Evolutionary conservation across 2,797 vertebrate genomes (phyloP).

Genomic region (Sebastes nivosus): DNA sequence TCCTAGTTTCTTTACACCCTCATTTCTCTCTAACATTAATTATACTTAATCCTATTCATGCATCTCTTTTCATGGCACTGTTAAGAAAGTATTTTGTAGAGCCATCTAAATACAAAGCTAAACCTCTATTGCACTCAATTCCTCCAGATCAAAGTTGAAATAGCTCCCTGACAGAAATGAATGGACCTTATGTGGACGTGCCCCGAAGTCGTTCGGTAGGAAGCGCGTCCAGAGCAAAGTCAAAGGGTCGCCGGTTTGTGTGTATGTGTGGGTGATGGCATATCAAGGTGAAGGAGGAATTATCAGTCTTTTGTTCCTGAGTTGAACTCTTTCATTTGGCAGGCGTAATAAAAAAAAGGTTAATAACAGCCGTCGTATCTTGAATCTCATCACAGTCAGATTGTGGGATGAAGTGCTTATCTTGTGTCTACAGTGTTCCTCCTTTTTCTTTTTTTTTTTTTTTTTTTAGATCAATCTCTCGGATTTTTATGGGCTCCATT

Average conservation of each 20-base stretch:
- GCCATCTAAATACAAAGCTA: not conserved
- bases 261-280: conserved; percentile 13
- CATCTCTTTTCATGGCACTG: not conserved
- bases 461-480: conserved; percentile 3
- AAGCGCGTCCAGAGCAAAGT: conserved; percentile 56
- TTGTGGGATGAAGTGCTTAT: conserved; percentile 12
- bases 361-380: conserved; percentile 1
- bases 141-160: conserved; percentile 59
- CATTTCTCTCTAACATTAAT: not conserved
- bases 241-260: conserved; percentile 24
- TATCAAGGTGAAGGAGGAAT: conserved; percentile 68
- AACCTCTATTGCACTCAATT: not conserved
- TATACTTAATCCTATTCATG: not conserved
- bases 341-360: conserved; percentile 22
- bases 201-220: conserved; percentile 42
- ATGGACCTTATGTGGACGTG: conserved; percentile 40
- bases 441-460: too few species aligned
- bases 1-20: not conserved
- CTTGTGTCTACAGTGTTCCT: conserved; percentile 7
- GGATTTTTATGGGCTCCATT: conserved; percentile 39
- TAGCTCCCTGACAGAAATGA: conserved; percentile 38
- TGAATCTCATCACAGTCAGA: conserved; percentile 3
- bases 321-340: conserved; percentile 20
- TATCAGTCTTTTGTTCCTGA: conserved; percentile 21
- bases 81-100: not conserved